A percentile compares a stretch with the other conserved stretches of the same genome.
Evolutionary conservation across 2,888 invertebrate genomes (phyloP).

Genomic region (Andrena dorsata): DNA sequence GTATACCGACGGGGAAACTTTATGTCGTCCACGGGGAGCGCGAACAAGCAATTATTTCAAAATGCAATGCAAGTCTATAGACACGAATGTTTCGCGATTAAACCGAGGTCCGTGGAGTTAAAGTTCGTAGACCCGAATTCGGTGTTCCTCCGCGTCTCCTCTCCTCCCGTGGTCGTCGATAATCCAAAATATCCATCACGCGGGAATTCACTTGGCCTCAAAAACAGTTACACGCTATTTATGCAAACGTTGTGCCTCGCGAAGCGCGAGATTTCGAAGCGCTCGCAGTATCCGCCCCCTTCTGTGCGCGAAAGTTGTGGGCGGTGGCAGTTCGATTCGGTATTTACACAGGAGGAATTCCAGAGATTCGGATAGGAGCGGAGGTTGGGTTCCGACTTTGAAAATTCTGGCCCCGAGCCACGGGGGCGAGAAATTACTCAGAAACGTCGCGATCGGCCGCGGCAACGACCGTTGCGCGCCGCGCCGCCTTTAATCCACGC

Average conservation of each 20-base stretch:
- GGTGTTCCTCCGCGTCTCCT: not conserved
- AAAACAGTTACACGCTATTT: slow-evolving; percentile 15
- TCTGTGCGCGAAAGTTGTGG: not conserved
- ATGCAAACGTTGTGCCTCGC: slow-evolving; percentile 12
- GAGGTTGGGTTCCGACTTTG: slow-evolving; percentile 34
- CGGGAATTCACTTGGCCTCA: not conserved
- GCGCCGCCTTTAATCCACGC: slow-evolving; percentile 51
- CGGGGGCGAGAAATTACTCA: slow-evolving; percentile 49
- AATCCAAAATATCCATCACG: not conserved
- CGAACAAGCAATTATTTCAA: not conserved
- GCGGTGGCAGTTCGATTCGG: slow-evolving; percentile 38
- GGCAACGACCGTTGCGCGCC: not conserved
- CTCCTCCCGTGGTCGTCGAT: not conserved
- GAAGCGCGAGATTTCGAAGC: not conserved
- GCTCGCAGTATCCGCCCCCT: not conserved
- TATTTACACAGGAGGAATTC: slow-evolving; percentile 42
- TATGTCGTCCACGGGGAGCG: slow-evolving; percentile 2
- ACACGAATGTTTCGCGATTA: no score
- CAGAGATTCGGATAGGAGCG: not conserved
- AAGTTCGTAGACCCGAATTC: not conserved
- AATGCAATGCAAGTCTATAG: not conserved
- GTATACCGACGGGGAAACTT: slow-evolving; percentile 13
- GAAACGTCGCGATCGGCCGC: slow-evolving; percentile 58
- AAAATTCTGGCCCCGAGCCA: slow-evolving; percentile 44
- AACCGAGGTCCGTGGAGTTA: no score